These are phyloP conservation scores for Alentia gelatinosa DNA, from an alignment of 2,888 invertebrate genomes.

Conservation along the genomic window DNA sequence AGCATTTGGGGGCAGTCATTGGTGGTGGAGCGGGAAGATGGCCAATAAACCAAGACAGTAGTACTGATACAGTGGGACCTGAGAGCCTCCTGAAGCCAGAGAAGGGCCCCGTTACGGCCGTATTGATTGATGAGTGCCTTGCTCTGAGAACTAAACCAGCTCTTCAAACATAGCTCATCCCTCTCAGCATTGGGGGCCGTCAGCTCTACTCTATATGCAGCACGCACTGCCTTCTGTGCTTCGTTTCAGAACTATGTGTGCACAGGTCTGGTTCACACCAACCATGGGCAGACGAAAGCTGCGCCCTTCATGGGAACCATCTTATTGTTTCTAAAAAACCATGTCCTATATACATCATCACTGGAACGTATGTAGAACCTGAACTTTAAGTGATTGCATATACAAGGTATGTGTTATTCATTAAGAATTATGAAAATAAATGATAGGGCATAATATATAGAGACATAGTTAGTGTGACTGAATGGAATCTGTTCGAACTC, in stretches of 20 bases:
- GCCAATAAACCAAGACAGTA: too few species aligned
- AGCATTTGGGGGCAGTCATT: too few species aligned
- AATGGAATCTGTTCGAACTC: too few species aligned
- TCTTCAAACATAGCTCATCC: not conserved
- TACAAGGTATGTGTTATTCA: not conserved
- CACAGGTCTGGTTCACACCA: not conserved
- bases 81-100: too few species aligned
- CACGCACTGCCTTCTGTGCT: not conserved
- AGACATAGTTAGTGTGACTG: too few species aligned
- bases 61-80: too few species aligned
- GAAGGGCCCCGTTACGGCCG: too few species aligned
- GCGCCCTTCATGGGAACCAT: not conserved
- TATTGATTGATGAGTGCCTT: not conserved
- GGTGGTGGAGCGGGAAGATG: too few species aligned
- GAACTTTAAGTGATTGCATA: not conserved
- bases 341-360: not conserved
- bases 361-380: not conserved
- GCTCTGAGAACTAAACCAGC: not conserved
- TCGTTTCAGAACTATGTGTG: not conserved
- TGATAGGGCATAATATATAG: too few species aligned
- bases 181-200: not conserved
- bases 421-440: too few species aligned
- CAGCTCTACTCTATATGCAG: not conserved
- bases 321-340: not conserved
- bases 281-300: not conserved